Evolutionary conservation across 2,113 vertebrate genomes (phyloP).

Genomic region (Corythornis cristatus): DNA sequence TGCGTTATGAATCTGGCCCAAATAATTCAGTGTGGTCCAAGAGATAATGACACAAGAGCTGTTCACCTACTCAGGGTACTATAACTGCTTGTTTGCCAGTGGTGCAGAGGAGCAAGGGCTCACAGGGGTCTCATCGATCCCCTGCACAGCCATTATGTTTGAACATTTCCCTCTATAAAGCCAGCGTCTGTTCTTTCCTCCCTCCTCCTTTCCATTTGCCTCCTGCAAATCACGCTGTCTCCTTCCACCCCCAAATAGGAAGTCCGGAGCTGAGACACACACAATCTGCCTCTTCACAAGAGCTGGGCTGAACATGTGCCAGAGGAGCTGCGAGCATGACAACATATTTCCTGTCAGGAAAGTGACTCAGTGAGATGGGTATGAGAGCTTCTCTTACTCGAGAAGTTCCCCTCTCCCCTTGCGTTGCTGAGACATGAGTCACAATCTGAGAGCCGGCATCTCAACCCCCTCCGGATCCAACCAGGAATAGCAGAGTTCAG

Average conservation of each 20-base stretch:
- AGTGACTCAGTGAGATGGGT: slow-evolving; percentile 70
- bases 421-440: slow-evolving; percentile 68
- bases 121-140: background rate
- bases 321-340: slow-evolving; percentile 71
- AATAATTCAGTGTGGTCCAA: background rate
- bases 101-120: background rate
- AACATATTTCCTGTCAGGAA: slow-evolving; percentile 76
- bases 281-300: slow-evolving; percentile 80
- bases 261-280: slow-evolving; percentile 59
- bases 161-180: background rate
- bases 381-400: slow-evolving; percentile 70
- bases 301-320: slow-evolving; percentile 66
- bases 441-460: slow-evolving; percentile 46
- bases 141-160: background rate
- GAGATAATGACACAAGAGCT: background rate
- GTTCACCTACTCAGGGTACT: background rate
- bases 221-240: slow-evolving; percentile 44
- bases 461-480: background rate
- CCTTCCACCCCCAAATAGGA: slow-evolving; percentile 66
- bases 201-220: background rate
- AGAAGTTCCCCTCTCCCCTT: slow-evolving; percentile 43
- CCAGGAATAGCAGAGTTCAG: background rate
- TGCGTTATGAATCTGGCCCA: background rate
- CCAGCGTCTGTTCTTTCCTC: background rate
- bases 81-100: background rate